Evolutionary conservation across 2,888 invertebrate genomes (phyloP).

Genomic region (Tiliacea citrago): DNA sequence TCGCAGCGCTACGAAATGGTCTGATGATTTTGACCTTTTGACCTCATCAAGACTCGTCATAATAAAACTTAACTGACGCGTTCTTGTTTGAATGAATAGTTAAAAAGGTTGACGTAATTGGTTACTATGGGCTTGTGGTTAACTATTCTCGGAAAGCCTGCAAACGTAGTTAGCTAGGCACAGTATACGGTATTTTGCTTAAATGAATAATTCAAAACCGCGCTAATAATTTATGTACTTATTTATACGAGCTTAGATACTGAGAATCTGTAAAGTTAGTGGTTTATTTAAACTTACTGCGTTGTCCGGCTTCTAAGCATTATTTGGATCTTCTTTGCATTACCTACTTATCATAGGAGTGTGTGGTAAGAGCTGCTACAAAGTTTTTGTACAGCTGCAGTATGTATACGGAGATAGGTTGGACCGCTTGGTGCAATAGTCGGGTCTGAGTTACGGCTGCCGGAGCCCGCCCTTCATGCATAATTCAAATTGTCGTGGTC

Average conservation of each 20-base stretch:
- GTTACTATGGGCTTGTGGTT: conserved; percentile 60
- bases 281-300: conserved; percentile 56
- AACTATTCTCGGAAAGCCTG: conserved; percentile 71
- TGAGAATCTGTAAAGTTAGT: conserved; percentile 63
- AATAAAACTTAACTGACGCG: conserved; percentile 65
- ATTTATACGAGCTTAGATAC: conserved; percentile 64
- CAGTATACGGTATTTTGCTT: conserved; percentile 73
- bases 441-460: conserved; percentile 60
- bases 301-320: conserved; percentile 28
- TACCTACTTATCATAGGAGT: conserved; percentile 32
- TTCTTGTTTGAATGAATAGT: conserved; percentile 66
- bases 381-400: conserved; percentile 32
- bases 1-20: conserved; percentile 50
- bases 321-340: conserved; percentile 43
- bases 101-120: conserved; percentile 65
- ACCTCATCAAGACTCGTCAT: conserved; percentile 68
- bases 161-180: conserved; percentile 68
- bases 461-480: conserved; percentile 78
- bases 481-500: conserved; percentile 80
- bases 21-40: conserved; percentile 76
- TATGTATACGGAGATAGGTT: conserved; percentile 41
- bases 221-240: conserved; percentile 63
- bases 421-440: conserved; percentile 63
- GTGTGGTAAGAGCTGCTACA: conserved; percentile 19
- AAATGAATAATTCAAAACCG: conserved; percentile 78